A percentile compares a stretch with the other conserved stretches of the same genome.
Evolutionary conservation across 2,113 vertebrate genomes (phyloP).

Genomic region (Marmota flaviventris): DNA sequence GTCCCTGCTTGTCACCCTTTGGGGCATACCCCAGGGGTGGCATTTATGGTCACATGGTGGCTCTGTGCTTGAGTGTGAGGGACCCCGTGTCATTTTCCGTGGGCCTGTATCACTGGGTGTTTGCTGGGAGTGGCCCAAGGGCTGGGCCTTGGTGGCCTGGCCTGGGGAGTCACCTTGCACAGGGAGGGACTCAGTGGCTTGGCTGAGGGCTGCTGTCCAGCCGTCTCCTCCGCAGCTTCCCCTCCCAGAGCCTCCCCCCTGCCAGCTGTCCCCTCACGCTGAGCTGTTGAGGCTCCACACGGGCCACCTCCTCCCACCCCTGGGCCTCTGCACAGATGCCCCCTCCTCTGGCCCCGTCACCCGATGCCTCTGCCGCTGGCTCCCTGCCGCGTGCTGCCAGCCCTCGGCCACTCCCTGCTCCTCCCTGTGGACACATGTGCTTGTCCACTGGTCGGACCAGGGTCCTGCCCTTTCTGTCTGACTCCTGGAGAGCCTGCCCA

Average conservation of each 20-base stretch:
- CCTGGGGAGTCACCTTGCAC: background rate
- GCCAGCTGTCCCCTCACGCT: no score
- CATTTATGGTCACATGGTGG: background rate
- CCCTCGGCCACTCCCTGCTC: background rate
- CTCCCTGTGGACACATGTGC: background rate
- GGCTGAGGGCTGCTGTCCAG: no score
- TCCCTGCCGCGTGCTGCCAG: no score
- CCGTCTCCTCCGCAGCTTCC: background rate
- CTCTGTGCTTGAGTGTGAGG: background rate
- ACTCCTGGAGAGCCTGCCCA: background rate
- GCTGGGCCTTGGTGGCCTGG: background rate
- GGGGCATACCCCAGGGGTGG: background rate
- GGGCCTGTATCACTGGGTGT: no score
- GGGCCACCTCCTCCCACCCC: no score
- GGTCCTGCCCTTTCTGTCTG: background rate
- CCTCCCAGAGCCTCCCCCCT: no score
- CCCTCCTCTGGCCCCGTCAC: no score
- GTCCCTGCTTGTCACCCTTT: no score
- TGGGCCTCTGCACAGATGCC: no score
- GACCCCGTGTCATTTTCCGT: no score
- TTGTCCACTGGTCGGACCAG: background rate
- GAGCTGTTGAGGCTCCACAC: no score
- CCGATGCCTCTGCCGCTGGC: no score
- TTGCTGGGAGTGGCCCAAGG: background rate
- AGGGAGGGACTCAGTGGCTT: background rate